Conservation (phyloP, 2,113 vertebrate species). For the Callorhinus ursinus region DNA sequence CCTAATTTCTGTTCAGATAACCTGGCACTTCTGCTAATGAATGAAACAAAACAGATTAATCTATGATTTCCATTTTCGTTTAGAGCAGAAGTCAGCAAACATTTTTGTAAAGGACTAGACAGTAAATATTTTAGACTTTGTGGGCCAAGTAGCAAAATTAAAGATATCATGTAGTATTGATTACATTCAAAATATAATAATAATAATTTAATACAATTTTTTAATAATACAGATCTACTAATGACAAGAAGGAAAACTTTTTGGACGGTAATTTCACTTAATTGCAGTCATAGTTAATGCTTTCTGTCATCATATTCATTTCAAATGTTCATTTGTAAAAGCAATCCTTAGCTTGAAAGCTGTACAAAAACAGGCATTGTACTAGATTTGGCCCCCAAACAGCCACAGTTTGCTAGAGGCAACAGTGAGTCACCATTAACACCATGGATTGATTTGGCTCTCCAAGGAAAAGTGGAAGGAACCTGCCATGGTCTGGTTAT, state of each 20-base stretch:
- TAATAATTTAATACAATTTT: not conserved
- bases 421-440: not conserved
- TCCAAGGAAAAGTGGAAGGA: not conserved
- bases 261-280: not conserved
- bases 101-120: not conserved
- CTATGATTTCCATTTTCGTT: not conserved
- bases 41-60: not conserved
- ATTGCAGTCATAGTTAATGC: not conserved
- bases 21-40: not conserved
- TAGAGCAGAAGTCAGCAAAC: not conserved
- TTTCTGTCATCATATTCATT: not conserved
- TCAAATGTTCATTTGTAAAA: not conserved
- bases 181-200: conserved; percentile 20
- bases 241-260: conserved; percentile 4
- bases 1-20: not conserved
- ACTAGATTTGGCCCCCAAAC: not conserved
- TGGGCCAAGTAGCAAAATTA: not conserved
- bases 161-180: not conserved
- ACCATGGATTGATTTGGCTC: not conserved
- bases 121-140: not conserved
- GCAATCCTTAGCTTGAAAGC: not conserved
- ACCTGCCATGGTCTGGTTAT: not conserved
- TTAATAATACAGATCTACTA: not conserved
- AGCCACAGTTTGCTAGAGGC: not conserved
- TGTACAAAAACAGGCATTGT: not conserved